phyloP scores from a whole-genome alignment of 2,113 vertebrate species.

The Eulemur macaco region DNA sequence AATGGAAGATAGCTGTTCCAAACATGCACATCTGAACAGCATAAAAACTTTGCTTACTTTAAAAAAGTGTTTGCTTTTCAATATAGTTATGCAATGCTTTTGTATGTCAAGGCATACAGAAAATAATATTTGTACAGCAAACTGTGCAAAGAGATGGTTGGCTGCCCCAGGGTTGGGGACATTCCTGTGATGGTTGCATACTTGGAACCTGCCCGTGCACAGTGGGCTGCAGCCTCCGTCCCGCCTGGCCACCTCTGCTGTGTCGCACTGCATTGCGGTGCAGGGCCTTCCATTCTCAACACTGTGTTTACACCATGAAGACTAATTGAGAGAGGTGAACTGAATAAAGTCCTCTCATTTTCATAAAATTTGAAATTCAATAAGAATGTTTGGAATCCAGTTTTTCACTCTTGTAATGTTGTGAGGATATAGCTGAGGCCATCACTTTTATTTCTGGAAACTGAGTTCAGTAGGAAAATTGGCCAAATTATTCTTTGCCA shows the following conservation, averaged over 20 bases:
- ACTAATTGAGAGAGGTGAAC: not conserved
- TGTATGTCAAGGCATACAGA: not conserved
- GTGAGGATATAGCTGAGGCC: not conserved
- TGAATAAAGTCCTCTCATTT: not conserved
- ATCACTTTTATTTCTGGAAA: constrained; percentile 48
- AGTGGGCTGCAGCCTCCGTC: not conserved
- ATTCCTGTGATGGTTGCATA: fast-evolving
- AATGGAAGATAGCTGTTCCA: not conserved
- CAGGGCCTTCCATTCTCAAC: not conserved
- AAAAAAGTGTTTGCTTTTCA: not conserved
- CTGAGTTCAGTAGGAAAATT: not conserved
- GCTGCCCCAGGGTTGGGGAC: not conserved
- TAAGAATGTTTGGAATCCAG: not conserved
- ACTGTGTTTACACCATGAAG: not conserved
- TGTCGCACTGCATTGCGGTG: fast-evolving
- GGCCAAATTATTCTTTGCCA: constrained; percentile 11
- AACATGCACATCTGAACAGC: not conserved
- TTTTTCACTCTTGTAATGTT: not conserved
- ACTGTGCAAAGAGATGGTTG: not conserved
- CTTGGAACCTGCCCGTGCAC: not conserved
- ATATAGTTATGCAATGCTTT: not conserved
- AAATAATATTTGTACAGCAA: not conserved
- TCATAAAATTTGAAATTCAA: not conserved
- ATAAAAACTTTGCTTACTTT: not conserved
- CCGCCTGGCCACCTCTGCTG: fast-evolving